Evolutionary conservation across 2,113 vertebrate species (phyloP).

Genomic region (Telmatochromis sp.): DNA sequence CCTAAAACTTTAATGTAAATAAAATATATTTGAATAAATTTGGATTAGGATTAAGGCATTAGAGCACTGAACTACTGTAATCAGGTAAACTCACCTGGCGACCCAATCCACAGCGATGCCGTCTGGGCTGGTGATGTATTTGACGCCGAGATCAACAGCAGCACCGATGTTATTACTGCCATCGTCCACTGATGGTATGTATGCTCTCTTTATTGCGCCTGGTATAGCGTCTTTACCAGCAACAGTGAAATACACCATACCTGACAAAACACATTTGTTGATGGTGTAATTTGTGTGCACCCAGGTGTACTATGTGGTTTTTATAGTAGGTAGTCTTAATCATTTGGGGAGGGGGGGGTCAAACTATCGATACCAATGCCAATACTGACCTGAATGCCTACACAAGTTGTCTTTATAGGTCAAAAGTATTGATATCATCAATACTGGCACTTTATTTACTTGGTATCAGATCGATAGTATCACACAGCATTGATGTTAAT

Average conservation of each 20-base stretch:
- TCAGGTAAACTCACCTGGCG: slow-evolving; percentile 74
- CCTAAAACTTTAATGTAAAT: neutral
- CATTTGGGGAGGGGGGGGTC: neutral
- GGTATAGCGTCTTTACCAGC: slow-evolving; percentile 71
- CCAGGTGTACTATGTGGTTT: neutral
- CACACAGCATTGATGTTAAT: neutral
- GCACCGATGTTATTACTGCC: slow-evolving; percentile 79
- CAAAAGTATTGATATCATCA: neutral
- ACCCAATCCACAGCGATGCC: slow-evolving; percentile 95
- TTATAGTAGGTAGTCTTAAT: neutral
- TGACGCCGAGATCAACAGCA: slow-evolving; percentile 79
- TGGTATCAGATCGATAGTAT: neutral
- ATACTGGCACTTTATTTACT: neutral
- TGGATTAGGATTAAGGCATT: neutral
- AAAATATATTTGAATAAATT: neutral
- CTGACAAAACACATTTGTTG: slow-evolving; percentile 46
- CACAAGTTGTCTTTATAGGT: neutral
- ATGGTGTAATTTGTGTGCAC: neutral
- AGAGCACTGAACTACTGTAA: neutral
- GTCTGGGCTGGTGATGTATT: slow-evolving; percentile 81
- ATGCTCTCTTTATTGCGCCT: slow-evolving; percentile 87
- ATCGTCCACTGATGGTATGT: slow-evolving; percentile 82
- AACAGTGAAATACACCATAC: slow-evolving; percentile 86
- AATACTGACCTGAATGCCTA: neutral
- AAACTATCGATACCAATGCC: neutral